Percentiles rank a stretch among this genome's conserved stretches.
Conservation (phyloP, 2,113 vertebrate genomes). For the Poecile atricapillus region DNA sequence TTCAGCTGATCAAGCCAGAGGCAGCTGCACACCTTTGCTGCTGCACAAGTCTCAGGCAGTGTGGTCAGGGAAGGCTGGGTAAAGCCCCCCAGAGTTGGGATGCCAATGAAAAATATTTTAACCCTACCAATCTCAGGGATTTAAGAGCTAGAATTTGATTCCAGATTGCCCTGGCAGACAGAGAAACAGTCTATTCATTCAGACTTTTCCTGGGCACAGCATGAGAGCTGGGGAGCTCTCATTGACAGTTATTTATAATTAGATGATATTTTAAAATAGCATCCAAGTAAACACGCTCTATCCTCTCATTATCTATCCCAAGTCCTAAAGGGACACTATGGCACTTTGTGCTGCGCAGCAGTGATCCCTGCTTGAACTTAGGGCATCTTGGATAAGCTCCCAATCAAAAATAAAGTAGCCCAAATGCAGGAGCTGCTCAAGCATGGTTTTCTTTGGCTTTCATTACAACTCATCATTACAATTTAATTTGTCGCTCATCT, state of each 20-base stretch:
- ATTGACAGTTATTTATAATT: conserved; percentile 59
- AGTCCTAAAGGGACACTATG: background rate
- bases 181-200: conserved; percentile 37
- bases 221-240: conserved; percentile 1
- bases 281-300: conserved; percentile 8
- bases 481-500: background rate
- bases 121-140: background rate
- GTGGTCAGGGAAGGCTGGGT: background rate
- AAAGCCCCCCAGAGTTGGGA: background rate
- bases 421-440: background rate
- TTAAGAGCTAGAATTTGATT: background rate
- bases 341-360: conserved; percentile 18
- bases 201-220: conserved; percentile 31
- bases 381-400: background rate
- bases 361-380: conserved; percentile 13
- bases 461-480: background rate
- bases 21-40: background rate
- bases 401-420: conserved; percentile 26
- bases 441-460: background rate
- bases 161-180: background rate
- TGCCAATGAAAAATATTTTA: background rate
- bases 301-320: conserved; percentile 9
- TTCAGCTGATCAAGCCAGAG: background rate
- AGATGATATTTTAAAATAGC: conserved; percentile 48
- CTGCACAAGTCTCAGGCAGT: accelerated